Percentiles rank a stretch among this genome's conserved stretches.
Evolutionary conservation across 1,140 invertebrate species (phyloP).

Genomic region (Euura lappo): DNA sequence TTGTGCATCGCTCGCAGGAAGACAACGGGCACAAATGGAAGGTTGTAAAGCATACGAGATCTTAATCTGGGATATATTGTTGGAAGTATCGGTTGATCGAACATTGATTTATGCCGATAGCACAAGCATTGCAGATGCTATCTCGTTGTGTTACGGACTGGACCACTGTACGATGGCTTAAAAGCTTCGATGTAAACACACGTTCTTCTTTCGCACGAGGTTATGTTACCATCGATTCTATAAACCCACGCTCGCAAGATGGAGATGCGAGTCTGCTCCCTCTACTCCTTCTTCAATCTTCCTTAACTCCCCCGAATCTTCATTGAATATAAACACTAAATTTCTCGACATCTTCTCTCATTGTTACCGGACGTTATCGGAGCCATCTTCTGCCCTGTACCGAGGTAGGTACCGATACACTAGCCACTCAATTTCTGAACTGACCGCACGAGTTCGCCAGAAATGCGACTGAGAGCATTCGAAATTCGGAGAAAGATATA

Average conservation of each 20-base stretch:
- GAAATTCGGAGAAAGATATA: no score
- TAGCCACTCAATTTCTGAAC: not conserved
- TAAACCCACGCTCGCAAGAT: not conserved
- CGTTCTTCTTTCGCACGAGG: constrained; percentile 35
- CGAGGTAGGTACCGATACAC: not conserved
- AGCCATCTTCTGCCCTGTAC: no score
- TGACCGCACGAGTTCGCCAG: no score
- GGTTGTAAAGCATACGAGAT: constrained; percentile 8
- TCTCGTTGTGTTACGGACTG: constrained; percentile 27
- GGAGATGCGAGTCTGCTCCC: not conserved
- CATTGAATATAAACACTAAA: not conserved
- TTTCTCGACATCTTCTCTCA: not conserved
- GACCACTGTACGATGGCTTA: constrained; percentile 23
- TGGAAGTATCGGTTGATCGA: constrained; percentile 22
- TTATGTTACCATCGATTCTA: constrained; percentile 10
- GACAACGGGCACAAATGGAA: constrained; percentile 25
- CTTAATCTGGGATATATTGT: constrained; percentile 32
- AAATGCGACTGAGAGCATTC: no score
- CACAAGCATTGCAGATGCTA: constrained; percentile 26
- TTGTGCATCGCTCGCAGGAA: constrained; percentile 26
- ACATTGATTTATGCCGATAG: constrained; percentile 33
- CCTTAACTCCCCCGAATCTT: not conserved
- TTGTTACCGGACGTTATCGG: not conserved
- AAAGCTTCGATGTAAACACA: constrained; percentile 39
- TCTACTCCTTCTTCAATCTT: not conserved